These are phyloP conservation scores for Acromyrmex charruanus DNA, from an alignment of 1,140 invertebrate species.

Conservation along the genomic window DNA sequence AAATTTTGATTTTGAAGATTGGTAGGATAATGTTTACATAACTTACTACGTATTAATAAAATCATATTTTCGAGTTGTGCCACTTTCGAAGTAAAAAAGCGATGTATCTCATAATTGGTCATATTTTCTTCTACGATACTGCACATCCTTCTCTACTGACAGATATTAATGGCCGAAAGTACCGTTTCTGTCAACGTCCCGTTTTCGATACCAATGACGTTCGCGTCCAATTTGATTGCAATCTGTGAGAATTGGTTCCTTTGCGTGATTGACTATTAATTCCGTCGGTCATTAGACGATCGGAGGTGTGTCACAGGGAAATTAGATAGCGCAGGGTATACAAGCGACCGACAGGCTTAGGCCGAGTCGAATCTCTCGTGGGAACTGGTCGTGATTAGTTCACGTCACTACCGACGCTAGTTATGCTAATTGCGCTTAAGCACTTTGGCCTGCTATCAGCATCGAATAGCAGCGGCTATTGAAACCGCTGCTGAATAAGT, in stretches of 20 bases:
- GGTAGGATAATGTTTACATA: no score
- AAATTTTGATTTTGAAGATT: no score
- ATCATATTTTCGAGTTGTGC: no score
- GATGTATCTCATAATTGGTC: background rate
- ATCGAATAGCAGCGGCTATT: conserved; percentile 18
- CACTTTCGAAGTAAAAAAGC: no score
- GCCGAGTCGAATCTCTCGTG: conserved; percentile 82
- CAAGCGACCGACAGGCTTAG: conserved; percentile 68
- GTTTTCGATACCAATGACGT: conserved; percentile 30
- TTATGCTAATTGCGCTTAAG: conserved; percentile 85
- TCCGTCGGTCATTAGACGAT: conserved; percentile 56
- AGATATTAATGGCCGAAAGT: background rate
- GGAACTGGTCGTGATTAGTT: conserved; percentile 84
- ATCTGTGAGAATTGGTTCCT: conserved; percentile 54
- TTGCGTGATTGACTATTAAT: conserved; percentile 69
- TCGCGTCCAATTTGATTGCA: conserved; percentile 14
- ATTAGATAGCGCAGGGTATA: conserved; percentile 54
- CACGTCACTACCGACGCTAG: conserved; percentile 83
- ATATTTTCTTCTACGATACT: background rate
- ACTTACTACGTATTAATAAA: no score
- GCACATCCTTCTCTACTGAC: background rate
- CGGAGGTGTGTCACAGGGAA: conserved; percentile 58
- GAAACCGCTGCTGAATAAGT: conserved; percentile 66
- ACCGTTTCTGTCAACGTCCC: conserved; percentile 3
- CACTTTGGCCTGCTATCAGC: conserved; percentile 78